Evolutionary conservation across 2,888 invertebrate species (phyloP), one percentile per base, ranked within the genome.

Genomic region (Electrophaes corylata): DNA sequence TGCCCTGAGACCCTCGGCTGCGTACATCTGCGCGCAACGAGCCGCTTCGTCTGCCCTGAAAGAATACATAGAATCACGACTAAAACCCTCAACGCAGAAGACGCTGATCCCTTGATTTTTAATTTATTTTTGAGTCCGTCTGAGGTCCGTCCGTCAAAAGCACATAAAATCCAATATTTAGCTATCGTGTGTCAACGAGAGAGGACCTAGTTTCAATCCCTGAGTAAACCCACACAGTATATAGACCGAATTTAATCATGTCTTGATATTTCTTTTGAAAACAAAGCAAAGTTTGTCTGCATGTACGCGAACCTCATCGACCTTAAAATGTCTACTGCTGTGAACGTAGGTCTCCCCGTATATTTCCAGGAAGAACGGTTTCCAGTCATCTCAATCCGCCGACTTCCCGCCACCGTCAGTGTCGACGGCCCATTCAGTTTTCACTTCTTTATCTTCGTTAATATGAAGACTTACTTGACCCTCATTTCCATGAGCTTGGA

Each of bases 11-110:
- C 97, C 97, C 78, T 97, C 96, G 61, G 95, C 93, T 6, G 93
- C 92, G 85, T 95, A 96, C 71, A 95, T 94, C 64, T 95, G 94
- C 39, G 95, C 94, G 0, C 96, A 95, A 58, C 96, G 94, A 11
- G 97, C 96, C 1, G 96, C 95, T 83, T 99, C 98, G 83, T 98
- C 98, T 0, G 98, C 98, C 69, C 96, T 91, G 66, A 1, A 23
- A 37, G 16, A 8, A 16, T 37, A 19, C 26, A 29, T 29, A 29
- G 6, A 2, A 10, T 29, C 26, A 29, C 2, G 10, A 6, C 6
- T 3, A 10, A 10, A 29, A 29, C 10, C 10, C 26, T 29, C 10
- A 10, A 29, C 26, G 10, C 23, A 6, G 2, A 5, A 29, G 3
- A 29, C 10, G 10, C 10, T n/a, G n/a, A n/a, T n/a, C n/a, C n/a